Percentiles rank a stretch among this genome's conserved stretches.
phyloP scores from a whole-genome alignment of 2,113 vertebrate genomes.

The Anolis carolinensis region DNA sequence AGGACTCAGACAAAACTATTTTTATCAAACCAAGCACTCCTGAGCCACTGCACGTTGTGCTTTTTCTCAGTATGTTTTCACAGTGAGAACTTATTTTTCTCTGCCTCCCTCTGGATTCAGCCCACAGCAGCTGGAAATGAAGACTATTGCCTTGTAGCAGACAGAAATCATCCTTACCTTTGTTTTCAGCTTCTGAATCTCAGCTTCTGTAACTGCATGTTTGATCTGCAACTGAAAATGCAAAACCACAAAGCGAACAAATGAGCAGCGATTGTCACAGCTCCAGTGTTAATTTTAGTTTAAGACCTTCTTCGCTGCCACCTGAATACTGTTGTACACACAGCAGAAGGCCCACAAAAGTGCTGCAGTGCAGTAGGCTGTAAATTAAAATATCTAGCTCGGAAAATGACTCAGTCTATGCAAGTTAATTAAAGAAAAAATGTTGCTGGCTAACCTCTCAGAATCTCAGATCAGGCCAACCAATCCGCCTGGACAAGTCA shows the following conservation, averaged over 20 bases:
- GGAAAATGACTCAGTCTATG: conserved; percentile 74
- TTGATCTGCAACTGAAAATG: conserved; percentile 95
- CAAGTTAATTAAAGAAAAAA: conserved; percentile 74
- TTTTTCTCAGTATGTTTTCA: conserved; percentile 43
- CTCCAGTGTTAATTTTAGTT: conserved; percentile 45
- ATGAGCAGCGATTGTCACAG: conserved; percentile 57
- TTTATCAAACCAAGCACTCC: conserved; percentile 35
- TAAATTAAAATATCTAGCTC: conserved; percentile 78
- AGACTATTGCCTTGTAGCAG: conserved; percentile 19
- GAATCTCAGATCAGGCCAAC: conserved; percentile 69
- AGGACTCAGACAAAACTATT: conserved; percentile 39
- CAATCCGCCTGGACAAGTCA: conserved; percentile 67
- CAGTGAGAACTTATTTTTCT: conserved; percentile 49
- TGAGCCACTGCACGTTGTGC: conserved; percentile 15
- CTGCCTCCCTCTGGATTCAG: conserved; percentile 48
- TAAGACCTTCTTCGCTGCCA: conserved; percentile 57
- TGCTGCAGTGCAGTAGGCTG: conserved; percentile 77
- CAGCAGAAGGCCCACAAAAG: conserved; percentile 73
- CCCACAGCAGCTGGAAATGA: conserved; percentile 34
- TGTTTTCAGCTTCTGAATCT: conserved; percentile 98
- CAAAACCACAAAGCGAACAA: conserved; percentile 73
- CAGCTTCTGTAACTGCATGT: conserved; percentile 97
- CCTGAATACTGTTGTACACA: conserved; percentile 63
- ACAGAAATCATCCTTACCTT: conserved; percentile 86
- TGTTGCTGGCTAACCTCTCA: conserved; percentile 62